Base-by-base conservation (phyloP, 2,888 invertebrate genomes). In the Pollenia labialis region DNA sequence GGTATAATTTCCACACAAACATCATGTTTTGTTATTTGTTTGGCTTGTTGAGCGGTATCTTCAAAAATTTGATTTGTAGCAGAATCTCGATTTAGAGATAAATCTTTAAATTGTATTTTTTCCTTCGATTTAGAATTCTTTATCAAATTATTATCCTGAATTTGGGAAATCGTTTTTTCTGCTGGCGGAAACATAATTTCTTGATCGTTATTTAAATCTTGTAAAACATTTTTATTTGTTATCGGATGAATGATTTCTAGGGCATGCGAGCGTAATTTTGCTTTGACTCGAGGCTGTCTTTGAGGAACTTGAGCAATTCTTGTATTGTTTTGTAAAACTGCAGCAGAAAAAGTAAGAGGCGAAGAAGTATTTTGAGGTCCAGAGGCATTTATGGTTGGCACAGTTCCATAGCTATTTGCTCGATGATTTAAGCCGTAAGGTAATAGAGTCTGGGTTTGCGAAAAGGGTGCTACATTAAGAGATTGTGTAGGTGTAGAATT, bases 211-310 rank as follows among this genome's bases (percentile, higher is more conserved):
- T 74, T 48, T 32, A 60, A 32, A 50, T 74, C 48, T 12, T 74
- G 32, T 40, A 74, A 60, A 60, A 74, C 60, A 18, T 74, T 48
- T 48, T 32, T 60, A 16, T 74, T 60, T 46, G 74, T 74, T 16
- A 74, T 16, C 0, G 74, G 74, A 50, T 74, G 60, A 18, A 74
- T 60, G 1, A 74, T 50, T 74, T 74, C 8, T 32, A 74, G 12
- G 0, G 58, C 74, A 60, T 60, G 60, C 0, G 60, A 48, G 8
- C 60, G 58, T 11, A 48, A 10, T 48, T 74, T 74, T 11, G 32
- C 60, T n/a, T 50, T 68, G 16, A 12, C 11, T 48, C 32, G 50
- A 46, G 46, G n/a, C 8, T 23, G 46, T 10, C 14, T 11, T 71
- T 32, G 32, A 1, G 32, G 48, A 23, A 23, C 4, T n/a, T 14